Evolutionary conservation across 1,140 invertebrate genomes (phyloP).

Genomic region (Drosophila kepulauana): DNA sequence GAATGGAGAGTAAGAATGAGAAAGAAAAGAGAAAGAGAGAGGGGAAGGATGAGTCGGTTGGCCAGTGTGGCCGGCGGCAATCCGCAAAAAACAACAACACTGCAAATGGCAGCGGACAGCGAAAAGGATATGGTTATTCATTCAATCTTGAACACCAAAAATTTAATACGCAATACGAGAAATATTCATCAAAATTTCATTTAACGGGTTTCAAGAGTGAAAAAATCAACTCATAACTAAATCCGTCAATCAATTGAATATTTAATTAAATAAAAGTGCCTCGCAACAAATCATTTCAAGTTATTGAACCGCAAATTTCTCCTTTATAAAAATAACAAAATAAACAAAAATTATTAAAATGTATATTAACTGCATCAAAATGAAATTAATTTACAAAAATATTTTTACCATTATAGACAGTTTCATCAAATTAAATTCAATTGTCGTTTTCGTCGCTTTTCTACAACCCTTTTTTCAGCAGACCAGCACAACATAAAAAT

Average conservation of each 20-base stretch:
- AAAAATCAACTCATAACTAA: background rate
- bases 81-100: constrained; percentile 15
- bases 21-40: no score
- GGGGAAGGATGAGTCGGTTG: background rate
- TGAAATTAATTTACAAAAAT: constrained; percentile 1
- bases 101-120: constrained; percentile 31
- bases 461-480: background rate
- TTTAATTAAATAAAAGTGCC: background rate
- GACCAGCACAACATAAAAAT: background rate
- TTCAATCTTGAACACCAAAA: constrained; percentile 1
- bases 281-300: background rate
- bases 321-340: background rate
- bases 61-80: constrained; percentile 12
- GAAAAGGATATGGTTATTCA: constrained; percentile 24
- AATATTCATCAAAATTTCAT: constrained; percentile 3
- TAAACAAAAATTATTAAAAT: no score
- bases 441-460: no score
- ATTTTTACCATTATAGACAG: background rate
- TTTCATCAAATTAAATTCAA: no score
- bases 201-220: no score
- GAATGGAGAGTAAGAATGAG: background rate
- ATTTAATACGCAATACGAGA: constrained; percentile 11
- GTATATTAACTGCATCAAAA: background rate
- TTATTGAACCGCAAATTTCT: constrained; percentile 2
- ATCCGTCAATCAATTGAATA: background rate